Base-by-base conservation (phyloP, 2,888 invertebrate species). In the Herminia tarsipennalis region DNA sequence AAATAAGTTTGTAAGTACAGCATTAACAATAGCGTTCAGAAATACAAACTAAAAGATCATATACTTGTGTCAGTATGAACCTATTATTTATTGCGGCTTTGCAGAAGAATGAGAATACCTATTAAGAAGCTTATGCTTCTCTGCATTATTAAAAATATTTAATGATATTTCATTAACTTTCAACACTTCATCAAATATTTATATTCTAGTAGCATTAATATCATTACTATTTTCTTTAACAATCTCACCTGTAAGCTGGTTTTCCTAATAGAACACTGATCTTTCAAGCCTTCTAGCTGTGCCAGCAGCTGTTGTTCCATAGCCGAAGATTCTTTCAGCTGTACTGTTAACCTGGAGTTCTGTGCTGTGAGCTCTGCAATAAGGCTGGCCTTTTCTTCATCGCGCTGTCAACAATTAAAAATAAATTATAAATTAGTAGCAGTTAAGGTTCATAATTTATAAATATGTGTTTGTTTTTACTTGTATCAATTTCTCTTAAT, bases 361-460 rank as follows among this genome's bases (percentile, higher is more conserved):
- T 98, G 98, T 51, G 97, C 96, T 17, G 96, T 96, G 55, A 98
- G 92, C 86, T 98, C 95, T 38, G 94, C 93, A 52, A 98, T 95
- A 46, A 98, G 92, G 53, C 93, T 92, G 52, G 95, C 94, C 79
- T 97, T 97, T 69, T 98, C 97, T 61, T 95, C 94, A 78, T 96
- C 96, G 60, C 93, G 92, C 89, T 95, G 92, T 46, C 39, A 58
- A 68, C 56, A 66, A 64, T 76, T 65, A 25, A 71, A 64, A 14
- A 8, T 4, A 8, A 1, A 8, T 5, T 22, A 17, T 16, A 16
- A n/a, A 8, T 29, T 29, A 16, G n/a, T n/a, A n/a, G n/a, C n/a
- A n/a, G n/a, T n/a, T n/a, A n/a, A n/a, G n/a, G n/a, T n/a, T n/a
- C n/a, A n/a, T n/a, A 16, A 24, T 1, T 9, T 5, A 35, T 5